phyloP scores from a whole-genome alignment of 2,113 vertebrate species.

The Dolichotis patagonum region DNA sequence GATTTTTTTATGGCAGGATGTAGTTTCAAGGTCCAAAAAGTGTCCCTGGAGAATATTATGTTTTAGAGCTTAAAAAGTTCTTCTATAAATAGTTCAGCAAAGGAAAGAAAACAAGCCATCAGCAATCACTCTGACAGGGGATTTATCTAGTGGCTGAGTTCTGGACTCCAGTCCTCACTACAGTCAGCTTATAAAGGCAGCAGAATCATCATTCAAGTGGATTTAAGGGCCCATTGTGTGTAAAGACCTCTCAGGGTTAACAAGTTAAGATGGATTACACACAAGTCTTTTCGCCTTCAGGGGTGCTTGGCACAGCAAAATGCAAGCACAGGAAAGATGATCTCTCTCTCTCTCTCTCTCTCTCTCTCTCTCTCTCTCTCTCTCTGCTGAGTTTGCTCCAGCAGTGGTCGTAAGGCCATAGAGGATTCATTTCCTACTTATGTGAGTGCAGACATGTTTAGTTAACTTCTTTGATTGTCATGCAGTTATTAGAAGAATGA shows the following conservation, averaged over 20 bases:
- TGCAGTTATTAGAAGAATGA: not conserved
- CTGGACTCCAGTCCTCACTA: not conserved
- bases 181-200: slow-evolving; percentile 11
- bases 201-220: slow-evolving; percentile 58
- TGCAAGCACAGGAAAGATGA: not conserved
- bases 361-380: not conserved
- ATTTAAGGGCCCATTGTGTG: slow-evolving; percentile 46
- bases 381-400: not conserved
- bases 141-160: not conserved
- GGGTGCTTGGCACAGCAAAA: slow-evolving; percentile 34
- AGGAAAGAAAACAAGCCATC: slow-evolving; percentile 72
- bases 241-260: slow-evolving; percentile 56
- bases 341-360: too few relatives aligned
- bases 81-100: slow-evolving; percentile 72
- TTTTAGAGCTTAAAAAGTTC: slow-evolving; percentile 63
- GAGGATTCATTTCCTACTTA: not conserved
- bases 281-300: not conserved
- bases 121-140: slow-evolving; percentile 42
- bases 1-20: slow-evolving; percentile 29
- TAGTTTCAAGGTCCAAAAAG: slow-evolving; percentile 62
- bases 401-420: not conserved
- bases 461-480: not conserved
- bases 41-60: slow-evolving; percentile 61
- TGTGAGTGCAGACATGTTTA: not conserved
- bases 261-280: slow-evolving; percentile 49